Conservation (phyloP, 2,113 vertebrate species). For the Boulengerochromis microlepis region DNA sequence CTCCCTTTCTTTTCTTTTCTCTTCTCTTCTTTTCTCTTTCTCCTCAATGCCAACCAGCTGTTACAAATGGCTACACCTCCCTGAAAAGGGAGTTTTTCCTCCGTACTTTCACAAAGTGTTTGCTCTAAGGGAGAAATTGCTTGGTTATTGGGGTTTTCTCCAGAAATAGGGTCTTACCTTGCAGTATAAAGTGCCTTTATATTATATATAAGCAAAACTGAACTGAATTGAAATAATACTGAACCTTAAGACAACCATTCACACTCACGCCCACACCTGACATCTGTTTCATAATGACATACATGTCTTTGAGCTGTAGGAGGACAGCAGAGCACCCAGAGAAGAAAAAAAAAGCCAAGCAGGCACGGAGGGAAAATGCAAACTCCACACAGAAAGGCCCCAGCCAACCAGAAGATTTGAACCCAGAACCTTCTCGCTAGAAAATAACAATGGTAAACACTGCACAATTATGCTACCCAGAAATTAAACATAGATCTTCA, state of each 20-base stretch:
- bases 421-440: background rate
- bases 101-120: background rate
- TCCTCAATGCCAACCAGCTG: background rate
- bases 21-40: background rate
- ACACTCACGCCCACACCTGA: background rate
- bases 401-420: background rate
- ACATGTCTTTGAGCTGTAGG: background rate
- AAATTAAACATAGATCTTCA: background rate
- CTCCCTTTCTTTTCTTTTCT: background rate
- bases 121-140: background rate
- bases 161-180: background rate
- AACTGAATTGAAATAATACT: background rate
- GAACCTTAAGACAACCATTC: background rate
- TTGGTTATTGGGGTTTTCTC: background rate
- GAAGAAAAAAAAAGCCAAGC: background rate
- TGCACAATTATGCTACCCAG: background rate
- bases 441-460: background rate
- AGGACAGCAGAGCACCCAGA: background rate
- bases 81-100: background rate
- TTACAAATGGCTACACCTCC: background rate
- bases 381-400: background rate
- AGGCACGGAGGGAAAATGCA: background rate
- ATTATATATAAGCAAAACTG: background rate
- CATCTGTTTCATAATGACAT: background rate
- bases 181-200: background rate